These are phyloP conservation scores for Calameuta pallipes DNA, from an alignment of 2,888 invertebrate genomes.

Conservation along the genomic window DNA sequence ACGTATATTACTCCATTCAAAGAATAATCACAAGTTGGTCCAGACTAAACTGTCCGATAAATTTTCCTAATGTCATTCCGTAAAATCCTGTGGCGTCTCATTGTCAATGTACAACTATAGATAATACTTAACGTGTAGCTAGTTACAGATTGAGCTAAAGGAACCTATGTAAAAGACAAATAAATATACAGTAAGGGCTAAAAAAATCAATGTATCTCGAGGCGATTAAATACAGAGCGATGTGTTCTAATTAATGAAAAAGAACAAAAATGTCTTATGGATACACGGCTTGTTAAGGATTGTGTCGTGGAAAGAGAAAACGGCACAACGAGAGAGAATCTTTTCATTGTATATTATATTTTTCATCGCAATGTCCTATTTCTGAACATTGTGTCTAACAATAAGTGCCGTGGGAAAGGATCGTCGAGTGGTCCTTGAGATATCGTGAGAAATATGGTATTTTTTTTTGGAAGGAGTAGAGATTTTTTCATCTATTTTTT, in stretches of 20 bases:
- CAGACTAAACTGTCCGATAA: not conserved
- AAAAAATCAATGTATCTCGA: not conserved
- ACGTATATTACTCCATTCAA: not conserved
- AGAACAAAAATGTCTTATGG: not conserved
- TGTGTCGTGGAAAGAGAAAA: not conserved
- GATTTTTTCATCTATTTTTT: not conserved
- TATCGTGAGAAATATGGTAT: not conserved
- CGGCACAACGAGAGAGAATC: constrained; percentile 10
- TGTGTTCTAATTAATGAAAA: not conserved
- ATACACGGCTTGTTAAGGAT: not conserved
- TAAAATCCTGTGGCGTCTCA: not conserved
- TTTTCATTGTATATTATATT: constrained; percentile 39
- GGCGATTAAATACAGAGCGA: not conserved
- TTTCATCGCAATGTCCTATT: constrained; percentile 38
- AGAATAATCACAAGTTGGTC: not conserved
- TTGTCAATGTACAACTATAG: not conserved
- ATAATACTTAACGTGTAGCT: constrained; percentile 7
- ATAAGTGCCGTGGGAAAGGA: constrained; percentile 5
- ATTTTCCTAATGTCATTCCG: not conserved
- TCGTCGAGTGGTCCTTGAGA: constrained; percentile 6
- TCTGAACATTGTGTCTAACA: constrained; percentile 26
- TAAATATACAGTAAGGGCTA: constrained; percentile 17
- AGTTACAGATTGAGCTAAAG: constrained; percentile 6
- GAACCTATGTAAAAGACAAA: constrained; percentile 13
- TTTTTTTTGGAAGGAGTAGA: not conserved